Evolutionary conservation across 2,113 vertebrate genomes (phyloP).

Genomic region (Cichladusa arquata): DNA sequence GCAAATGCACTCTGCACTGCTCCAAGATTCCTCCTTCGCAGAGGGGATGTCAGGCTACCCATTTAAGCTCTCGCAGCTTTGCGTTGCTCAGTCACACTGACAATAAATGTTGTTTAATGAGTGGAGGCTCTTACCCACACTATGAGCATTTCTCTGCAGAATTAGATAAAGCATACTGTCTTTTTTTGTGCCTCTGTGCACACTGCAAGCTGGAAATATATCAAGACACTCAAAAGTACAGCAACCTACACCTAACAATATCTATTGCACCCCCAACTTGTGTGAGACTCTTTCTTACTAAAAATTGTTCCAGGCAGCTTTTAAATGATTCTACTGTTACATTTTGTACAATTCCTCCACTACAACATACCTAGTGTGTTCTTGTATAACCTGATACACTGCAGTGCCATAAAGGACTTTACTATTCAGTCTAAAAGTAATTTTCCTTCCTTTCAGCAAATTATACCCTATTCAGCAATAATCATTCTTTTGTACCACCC

Average conservation of each 20-base stretch:
- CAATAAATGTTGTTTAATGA: not conserved
- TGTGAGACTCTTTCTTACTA: not conserved
- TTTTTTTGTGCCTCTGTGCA: not conserved
- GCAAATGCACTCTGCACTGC: not conserved
- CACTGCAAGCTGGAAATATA: not conserved
- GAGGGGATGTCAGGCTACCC: not conserved
- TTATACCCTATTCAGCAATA: not conserved
- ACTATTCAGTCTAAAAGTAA: not conserved
- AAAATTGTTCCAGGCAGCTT: not conserved
- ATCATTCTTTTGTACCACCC: not conserved
- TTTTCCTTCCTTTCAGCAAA: constrained; percentile 1
- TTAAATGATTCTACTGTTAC: not conserved
- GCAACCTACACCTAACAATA: not conserved
- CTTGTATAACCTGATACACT: not conserved
- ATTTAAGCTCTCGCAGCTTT: not conserved
- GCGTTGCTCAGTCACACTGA: not conserved
- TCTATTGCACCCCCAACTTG: not conserved
- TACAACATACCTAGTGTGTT: not conserved
- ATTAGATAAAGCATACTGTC: not conserved
- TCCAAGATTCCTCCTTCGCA: not conserved
- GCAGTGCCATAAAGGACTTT: not conserved
- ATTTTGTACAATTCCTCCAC: not conserved
- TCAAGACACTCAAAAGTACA: not conserved
- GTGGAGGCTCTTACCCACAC: not conserved
- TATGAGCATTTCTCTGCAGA: not conserved